A percentile compares a stretch with the other conserved stretches of the same genome.
Evolutionary conservation across 30 jellyfish, hydroid and myxozoan genomes (phyloP).

Genomic region (Clytia hemisphaerica): DNA sequence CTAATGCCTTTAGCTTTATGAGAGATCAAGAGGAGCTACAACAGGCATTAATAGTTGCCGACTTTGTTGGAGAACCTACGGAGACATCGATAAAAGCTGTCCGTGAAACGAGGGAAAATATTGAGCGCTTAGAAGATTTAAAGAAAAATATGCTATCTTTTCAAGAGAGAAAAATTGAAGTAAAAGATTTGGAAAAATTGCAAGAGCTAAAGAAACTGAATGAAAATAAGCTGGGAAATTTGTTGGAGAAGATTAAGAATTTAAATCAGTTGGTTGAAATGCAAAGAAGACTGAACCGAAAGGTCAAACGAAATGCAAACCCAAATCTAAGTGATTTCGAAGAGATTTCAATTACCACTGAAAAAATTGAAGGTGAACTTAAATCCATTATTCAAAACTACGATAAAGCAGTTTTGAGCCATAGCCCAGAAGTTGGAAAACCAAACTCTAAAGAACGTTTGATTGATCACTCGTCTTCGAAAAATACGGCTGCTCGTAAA

Average conservation of each 20-base stretch:
- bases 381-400: too few species aligned
- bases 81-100: too few species aligned
- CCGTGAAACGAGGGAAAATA: not conserved
- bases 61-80: not conserved
- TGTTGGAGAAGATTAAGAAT: conserved; percentile 11
- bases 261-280: not conserved
- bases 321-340: not conserved
- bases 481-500: not conserved
- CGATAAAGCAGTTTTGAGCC: too few species aligned
- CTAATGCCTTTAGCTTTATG: not conserved
- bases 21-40: not conserved
- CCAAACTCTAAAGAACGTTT: too few species aligned
- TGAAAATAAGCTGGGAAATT: conserved; percentile 37
- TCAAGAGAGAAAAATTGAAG: conserved; percentile 16
- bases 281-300: not conserved
- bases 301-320: not conserved
- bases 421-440: too few species aligned
- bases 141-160: conserved; percentile 2
- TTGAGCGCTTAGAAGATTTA: conserved; percentile 12
- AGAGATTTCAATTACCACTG: not conserved
- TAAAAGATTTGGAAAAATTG: conserved; percentile 7
- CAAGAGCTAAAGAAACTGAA: conserved; percentile 20
- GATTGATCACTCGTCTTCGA: too few species aligned
- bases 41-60: not conserved
- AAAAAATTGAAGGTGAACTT: not conserved